Percentiles rank a stretch among this genome's conserved stretches.
phyloP scores from a whole-genome alignment of 2,113 vertebrate genomes.

The Pedetes capensis region DNA sequence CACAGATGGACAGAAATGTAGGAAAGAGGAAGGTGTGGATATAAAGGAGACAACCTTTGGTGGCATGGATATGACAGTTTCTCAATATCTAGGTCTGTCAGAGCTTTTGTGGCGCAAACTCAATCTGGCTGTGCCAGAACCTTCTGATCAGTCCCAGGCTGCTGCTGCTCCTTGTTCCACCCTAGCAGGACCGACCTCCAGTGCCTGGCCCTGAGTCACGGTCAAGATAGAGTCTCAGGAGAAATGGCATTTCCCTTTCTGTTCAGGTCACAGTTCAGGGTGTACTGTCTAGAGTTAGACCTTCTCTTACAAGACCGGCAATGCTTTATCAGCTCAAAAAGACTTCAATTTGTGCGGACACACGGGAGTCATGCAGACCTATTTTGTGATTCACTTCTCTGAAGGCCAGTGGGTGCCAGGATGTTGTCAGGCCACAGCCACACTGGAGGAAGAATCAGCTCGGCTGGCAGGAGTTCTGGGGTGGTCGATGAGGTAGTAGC shows the following conservation, averaged over 20 bases:
- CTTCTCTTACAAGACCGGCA: not conserved
- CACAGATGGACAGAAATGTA: not conserved
- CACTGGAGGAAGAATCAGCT: not conserved
- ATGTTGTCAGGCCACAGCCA: not conserved
- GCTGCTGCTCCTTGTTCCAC: not conserved
- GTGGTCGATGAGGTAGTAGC: too few relatives aligned
- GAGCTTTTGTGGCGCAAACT: not conserved
- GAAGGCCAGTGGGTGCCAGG: not conserved
- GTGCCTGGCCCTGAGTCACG: not conserved
- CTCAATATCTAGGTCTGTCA: not conserved
- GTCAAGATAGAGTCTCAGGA: not conserved
- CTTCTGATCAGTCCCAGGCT: not conserved
- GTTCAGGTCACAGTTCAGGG: not conserved
- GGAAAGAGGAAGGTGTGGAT: not conserved
- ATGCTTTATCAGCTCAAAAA: not conserved
- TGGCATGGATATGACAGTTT: not conserved
- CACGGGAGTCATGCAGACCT: not conserved
- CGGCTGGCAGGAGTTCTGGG: not conserved
- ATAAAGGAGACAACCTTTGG: not conserved
- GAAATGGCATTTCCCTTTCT: not conserved
- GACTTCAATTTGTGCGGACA: not conserved
- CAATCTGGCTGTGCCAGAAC: rapidly evolving
- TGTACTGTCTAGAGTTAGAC: rapidly evolving
- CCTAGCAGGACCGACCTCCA: too few relatives aligned
- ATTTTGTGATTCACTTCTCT: not conserved